Evolutionary conservation across 37 sponge, comb jelly and placozoan species (phyloP).

Genomic region (Petrosia ficiformis): DNA sequence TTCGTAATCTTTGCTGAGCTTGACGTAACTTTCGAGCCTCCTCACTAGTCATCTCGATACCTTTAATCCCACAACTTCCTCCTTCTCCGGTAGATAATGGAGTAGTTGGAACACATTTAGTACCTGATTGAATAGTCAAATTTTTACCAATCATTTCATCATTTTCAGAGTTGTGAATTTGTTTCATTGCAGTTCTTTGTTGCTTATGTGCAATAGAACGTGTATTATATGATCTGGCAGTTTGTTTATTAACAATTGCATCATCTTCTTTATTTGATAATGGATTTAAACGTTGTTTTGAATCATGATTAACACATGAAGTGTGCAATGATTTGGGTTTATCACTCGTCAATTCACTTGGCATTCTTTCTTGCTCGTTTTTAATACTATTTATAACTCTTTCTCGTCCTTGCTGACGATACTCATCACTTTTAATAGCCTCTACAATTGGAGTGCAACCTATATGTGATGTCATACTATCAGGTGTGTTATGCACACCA

Average conservation of each 20-base stretch:
- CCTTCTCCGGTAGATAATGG: neutral
- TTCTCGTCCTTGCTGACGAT: no score
- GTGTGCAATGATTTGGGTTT: no score
- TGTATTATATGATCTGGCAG: no score
- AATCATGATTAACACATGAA: no score
- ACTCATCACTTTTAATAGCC: neutral
- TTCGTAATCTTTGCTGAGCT: constrained; percentile 34
- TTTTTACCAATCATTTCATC: no score
- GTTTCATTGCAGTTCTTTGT: neutral
- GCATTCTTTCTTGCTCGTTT: neutral
- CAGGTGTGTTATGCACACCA: no score
- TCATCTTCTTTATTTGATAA: neutral
- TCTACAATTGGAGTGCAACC: neutral
- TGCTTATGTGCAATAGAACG: no score
- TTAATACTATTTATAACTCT: no score
- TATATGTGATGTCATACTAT: no score
- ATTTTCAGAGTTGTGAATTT: neutral
- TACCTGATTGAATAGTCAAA: no score
- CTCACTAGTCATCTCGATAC: constrained; percentile 12
- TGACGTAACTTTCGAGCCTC: constrained; percentile 22
- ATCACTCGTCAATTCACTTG: neutral
- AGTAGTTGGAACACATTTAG: neutral
- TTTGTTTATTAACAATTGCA: neutral
- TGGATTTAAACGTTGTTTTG: no score
- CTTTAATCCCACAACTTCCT: no score